Evolutionary conservation across 2,888 invertebrate genomes (phyloP).

Genomic region (Agrochola litura): DNA sequence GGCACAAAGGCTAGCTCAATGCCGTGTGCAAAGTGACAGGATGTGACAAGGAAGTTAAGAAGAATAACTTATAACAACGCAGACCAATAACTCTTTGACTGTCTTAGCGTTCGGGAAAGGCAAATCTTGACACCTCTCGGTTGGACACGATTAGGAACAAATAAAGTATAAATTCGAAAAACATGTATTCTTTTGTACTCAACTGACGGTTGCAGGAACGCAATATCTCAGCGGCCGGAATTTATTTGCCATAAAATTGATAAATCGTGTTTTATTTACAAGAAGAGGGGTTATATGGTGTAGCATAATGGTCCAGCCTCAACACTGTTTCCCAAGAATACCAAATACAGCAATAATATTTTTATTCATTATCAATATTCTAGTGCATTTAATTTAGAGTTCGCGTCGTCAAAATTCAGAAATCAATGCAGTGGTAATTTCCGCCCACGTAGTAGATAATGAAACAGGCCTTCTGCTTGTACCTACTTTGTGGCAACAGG

Average conservation of each 20-base stretch:
- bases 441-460: too few species aligned
- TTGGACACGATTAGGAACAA: too few species aligned
- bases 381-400: background rate
- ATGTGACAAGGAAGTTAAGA: slow-evolving; percentile 16
- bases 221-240: too few species aligned
- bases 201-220: too few species aligned
- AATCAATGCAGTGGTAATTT: background rate
- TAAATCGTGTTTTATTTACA: background rate
- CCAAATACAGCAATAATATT: background rate
- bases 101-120: background rate
- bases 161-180: too few species aligned
- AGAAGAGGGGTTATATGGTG: background rate
- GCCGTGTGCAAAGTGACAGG: slow-evolving; percentile 79
- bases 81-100: background rate
- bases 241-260: background rate
- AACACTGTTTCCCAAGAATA: background rate
- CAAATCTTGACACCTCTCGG: background rate
- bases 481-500: slow-evolving; percentile 35
- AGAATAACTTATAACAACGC: slow-evolving; percentile 9
- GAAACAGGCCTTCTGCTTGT: slow-evolving; percentile 29
- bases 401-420: background rate
- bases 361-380: too few species aligned
- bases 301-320: background rate
- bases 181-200: too few species aligned
- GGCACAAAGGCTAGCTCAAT: slow-evolving; percentile 72